A percentile compares a stretch with the other conserved stretches of the same genome.
Evolutionary conservation across 2,888 invertebrate genomes (phyloP).

Genomic region (Aporophyla nigra): DNA sequence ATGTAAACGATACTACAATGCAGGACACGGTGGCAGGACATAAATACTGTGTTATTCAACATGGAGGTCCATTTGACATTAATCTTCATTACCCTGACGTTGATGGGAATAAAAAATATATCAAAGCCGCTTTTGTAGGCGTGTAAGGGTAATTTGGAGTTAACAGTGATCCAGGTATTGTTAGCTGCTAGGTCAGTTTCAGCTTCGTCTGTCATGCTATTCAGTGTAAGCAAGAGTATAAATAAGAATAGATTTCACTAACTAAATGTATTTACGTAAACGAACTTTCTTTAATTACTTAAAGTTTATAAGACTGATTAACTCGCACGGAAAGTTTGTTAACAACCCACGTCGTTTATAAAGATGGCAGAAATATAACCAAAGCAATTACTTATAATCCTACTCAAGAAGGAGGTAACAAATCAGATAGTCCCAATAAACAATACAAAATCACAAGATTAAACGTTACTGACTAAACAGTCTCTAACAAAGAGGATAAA

Average conservation of each 20-base stretch:
- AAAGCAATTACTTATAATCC: not conserved
- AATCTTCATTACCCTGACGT: constrained; percentile 64
- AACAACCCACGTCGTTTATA: not conserved
- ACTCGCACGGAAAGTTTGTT: not conserved
- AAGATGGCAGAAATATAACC: not conserved
- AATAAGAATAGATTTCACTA: not conserved
- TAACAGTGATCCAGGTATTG: constrained; percentile 27
- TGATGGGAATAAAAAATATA: constrained; percentile 55
- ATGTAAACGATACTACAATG: constrained; percentile 42
- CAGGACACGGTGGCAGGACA: constrained; percentile 41
- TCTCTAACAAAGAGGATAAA: constrained; percentile 40
- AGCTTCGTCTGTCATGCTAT: not conserved
- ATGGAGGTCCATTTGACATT: constrained; percentile 50
- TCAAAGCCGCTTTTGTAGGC: constrained; percentile 50
- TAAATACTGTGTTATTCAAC: constrained; percentile 50
- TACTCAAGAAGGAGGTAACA: not conserved
- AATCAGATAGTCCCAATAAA: constrained; percentile 18
- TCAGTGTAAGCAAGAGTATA: not conserved
- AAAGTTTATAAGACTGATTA: not conserved
- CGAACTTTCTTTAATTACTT: not conserved
- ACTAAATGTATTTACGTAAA: not conserved
- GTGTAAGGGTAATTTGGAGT: constrained; percentile 46
- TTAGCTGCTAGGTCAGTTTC: constrained; percentile 8
- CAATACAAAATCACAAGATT: constrained; percentile 27
- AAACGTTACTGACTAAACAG: constrained; percentile 31